Evolutionary conservation across 2,113 vertebrate species (phyloP).

Genomic region (Lagopus leucura): DNA sequence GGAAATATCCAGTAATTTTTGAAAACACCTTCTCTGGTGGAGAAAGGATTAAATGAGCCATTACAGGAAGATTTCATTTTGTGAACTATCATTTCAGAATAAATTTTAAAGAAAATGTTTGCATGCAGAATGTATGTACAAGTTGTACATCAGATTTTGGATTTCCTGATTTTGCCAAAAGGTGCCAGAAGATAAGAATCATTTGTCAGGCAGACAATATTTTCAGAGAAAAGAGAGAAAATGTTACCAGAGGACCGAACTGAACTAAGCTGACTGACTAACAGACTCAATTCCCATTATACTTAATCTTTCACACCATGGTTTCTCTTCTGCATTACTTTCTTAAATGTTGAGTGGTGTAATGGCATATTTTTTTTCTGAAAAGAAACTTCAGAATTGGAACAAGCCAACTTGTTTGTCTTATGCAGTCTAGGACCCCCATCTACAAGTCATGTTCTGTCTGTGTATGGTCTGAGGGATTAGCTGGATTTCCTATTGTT

Average conservation of each 20-base stretch:
- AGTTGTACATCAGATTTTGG: fast-evolving
- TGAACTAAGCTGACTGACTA: neutral
- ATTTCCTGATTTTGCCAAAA: neutral
- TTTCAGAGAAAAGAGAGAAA: neutral
- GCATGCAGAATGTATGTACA: neutral
- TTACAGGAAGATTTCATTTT: neutral
- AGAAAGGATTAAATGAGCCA: fast-evolving
- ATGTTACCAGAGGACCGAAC: neutral
- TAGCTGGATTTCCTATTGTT: neutral
- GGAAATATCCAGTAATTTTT: neutral
- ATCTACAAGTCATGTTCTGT: neutral
- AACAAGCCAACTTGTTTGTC: neutral
- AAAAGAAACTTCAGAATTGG: neutral
- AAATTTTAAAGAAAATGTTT: neutral
- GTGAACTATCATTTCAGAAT: neutral
- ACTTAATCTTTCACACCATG: neutral
- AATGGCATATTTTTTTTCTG: neutral
- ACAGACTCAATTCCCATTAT: neutral
- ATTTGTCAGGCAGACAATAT: neutral
- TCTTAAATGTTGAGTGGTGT: neutral
- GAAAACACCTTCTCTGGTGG: fast-evolving
- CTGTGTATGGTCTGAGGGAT: neutral
- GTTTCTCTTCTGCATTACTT: neutral
- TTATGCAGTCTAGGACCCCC: neutral
- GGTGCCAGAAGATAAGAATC: neutral